Conservation (phyloP, 2,888 invertebrate species). For the Alviniconcha strummeri region DNA sequence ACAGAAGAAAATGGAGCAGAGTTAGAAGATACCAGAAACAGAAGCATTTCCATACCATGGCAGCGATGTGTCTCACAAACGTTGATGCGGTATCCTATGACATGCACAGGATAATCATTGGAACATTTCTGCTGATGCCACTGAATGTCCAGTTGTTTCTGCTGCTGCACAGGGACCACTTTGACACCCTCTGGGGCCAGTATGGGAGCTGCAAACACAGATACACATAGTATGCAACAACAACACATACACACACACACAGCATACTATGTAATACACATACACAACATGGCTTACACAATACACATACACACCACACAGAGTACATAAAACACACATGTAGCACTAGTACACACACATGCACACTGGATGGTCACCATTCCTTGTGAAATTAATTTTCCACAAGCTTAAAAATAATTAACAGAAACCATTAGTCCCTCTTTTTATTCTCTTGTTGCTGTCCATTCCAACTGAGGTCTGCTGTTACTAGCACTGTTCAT, state of each 20-base stretch:
- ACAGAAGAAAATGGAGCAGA: not conserved
- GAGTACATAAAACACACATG: too few species aligned
- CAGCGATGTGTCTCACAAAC: not conserved
- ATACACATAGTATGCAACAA: not conserved
- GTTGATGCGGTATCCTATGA: not conserved
- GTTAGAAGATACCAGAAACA: not conserved
- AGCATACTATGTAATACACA: not conserved
- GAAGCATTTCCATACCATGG: not conserved
- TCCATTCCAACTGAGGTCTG: too few species aligned
- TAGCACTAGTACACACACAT: too few species aligned
- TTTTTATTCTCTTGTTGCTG: too few species aligned
- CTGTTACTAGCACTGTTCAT: too few species aligned
- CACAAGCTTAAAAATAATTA: too few species aligned
- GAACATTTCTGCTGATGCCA: conserved; percentile 1
- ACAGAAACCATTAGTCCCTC: too few species aligned
- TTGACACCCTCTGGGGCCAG: not conserved
- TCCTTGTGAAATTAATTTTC: too few species aligned
- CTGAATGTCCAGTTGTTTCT: not conserved
- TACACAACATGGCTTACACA: too few species aligned
- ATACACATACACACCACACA: too few species aligned
- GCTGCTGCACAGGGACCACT: not conserved
- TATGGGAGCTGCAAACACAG: not conserved
- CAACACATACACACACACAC: not conserved
- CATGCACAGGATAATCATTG: conserved; percentile 6
- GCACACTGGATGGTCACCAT: too few species aligned